phyloP scores from a whole-genome alignment of 2,888 invertebrate species.

The Eudasyphora cyanicolor region DNA sequence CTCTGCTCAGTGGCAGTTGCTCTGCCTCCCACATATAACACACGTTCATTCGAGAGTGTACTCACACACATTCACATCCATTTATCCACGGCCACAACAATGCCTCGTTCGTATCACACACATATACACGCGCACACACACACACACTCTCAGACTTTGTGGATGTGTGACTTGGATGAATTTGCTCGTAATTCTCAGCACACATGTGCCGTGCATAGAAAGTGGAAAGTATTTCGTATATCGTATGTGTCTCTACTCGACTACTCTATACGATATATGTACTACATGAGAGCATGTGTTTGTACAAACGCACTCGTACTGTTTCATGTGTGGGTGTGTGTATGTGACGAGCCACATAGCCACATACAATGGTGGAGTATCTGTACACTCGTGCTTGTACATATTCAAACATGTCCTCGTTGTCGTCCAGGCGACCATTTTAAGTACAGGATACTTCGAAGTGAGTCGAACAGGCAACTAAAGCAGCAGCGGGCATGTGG shows the following conservation, averaged over 20 bases:
- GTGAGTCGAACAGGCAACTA: slow-evolving; percentile 56
- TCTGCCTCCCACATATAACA: slow-evolving; percentile 42
- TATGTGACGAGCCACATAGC: not conserved
- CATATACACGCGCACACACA: slow-evolving; percentile 37
- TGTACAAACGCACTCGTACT: not conserved
- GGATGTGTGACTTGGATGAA: slow-evolving; percentile 7
- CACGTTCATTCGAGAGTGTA: not conserved
- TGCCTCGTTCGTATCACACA: not conserved
- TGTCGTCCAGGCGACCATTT: slow-evolving; percentile 76
- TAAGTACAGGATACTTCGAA: slow-evolving; percentile 75
- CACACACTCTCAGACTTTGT: slow-evolving; percentile 1
- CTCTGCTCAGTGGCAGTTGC: slow-evolving; percentile 22
- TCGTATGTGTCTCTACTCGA: slow-evolving; percentile 31
- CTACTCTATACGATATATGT: slow-evolving; percentile 27
- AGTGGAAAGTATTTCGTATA: slow-evolving; percentile 28
- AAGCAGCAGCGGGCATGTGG: slow-evolving; percentile 54
- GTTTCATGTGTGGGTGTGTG: slow-evolving; percentile 7
- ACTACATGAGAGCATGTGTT: not conserved
- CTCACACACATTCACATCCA: not conserved
- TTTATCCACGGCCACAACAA: not conserved
- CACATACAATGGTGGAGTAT: slow-evolving; percentile 43
- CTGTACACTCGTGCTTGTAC: slow-evolving; percentile 24
- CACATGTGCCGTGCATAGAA: slow-evolving; percentile 60
- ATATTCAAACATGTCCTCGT: slow-evolving; percentile 56
- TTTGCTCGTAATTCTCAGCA: slow-evolving; percentile 58